phyloP scores from a whole-genome alignment of 92 coral and sea anemone genomes.

The Phenganax subtilis region DNA sequence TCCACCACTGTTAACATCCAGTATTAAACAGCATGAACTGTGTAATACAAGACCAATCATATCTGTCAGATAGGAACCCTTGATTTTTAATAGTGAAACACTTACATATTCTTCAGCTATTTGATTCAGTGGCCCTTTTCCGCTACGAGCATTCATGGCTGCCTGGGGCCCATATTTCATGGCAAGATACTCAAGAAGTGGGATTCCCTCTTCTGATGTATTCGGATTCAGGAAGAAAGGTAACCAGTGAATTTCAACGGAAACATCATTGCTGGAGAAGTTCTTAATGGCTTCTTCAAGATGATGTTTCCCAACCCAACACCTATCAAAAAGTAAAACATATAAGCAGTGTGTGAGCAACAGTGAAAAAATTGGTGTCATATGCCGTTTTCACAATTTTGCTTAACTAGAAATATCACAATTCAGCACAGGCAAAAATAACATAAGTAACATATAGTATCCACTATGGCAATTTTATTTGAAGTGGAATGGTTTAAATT shows the following conservation, averaged over 20 bases:
- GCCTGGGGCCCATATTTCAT: conserved; percentile 68
- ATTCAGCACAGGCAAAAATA: too few relatives aligned
- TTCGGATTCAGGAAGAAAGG: conserved; percentile 77
- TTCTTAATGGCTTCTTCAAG: conserved; percentile 77
- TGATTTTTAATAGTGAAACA: background rate
- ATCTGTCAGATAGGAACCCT: too few relatives aligned
- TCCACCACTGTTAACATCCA: too few relatives aligned
- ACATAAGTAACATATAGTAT: too few relatives aligned
- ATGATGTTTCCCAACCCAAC: conserved; percentile 91
- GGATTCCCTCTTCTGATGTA: conserved; percentile 64
- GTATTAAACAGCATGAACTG: too few relatives aligned
- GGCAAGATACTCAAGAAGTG: conserved; percentile 63
- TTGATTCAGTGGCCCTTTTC: conserved; percentile 54
- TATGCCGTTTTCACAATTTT: too few relatives aligned
- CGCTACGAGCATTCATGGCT: conserved; percentile 50
- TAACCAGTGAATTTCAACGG: conserved; percentile 76
- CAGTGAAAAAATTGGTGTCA: too few relatives aligned
- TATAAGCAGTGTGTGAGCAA: too few relatives aligned
- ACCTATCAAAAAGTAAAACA: conserved; percentile 44
- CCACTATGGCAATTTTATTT: too few relatives aligned
- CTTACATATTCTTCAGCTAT: conserved; percentile 67
- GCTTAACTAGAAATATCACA: too few relatives aligned
- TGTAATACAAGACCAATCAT: too few relatives aligned
- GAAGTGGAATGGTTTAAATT: too few relatives aligned
- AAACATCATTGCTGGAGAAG: conserved; percentile 53